Conservation (phyloP, 2,113 vertebrate genomes). For the Naja naja region DNA sequence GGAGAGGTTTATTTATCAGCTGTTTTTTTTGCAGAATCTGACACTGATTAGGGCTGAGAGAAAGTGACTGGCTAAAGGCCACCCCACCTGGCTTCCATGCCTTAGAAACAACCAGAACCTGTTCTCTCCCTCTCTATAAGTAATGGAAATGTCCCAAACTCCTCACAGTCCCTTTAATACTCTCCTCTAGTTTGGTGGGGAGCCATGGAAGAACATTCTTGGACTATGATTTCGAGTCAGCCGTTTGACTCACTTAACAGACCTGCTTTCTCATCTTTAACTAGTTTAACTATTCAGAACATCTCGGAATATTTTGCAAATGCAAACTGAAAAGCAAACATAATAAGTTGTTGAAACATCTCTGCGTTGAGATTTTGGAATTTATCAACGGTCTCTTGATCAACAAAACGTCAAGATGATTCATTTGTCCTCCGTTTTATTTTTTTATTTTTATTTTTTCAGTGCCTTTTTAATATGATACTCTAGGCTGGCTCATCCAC, state of each 20-base stretch:
- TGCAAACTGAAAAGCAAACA: conserved; percentile 63
- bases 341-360: conserved; percentile 72
- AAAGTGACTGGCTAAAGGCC: background rate
- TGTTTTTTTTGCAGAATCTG: background rate
- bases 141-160: background rate
- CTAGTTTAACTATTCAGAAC: background rate
- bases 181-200: background rate
- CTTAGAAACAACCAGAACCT: background rate
- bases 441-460: conserved; percentile 58
- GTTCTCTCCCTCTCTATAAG: background rate
- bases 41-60: background rate
- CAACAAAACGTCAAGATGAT: conserved; percentile 78
- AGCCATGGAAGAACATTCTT: background rate
- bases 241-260: background rate
- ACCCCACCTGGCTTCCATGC: background rate
- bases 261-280: background rate
- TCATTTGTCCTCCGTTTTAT: conserved; percentile 68
- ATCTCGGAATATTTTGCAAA: conserved; percentile 47
- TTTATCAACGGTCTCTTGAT: conserved; percentile 77
- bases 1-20: background rate
- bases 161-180: background rate
- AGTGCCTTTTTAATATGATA: conserved; percentile 71
- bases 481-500: conserved; percentile 62
- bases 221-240: background rate
- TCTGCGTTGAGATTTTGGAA: conserved; percentile 67